Evolutionary conservation across 2,113 vertebrate species (phyloP), one percentile per base, ranked within the genome.

Genomic region (Notarius quadriscutis): DNA sequence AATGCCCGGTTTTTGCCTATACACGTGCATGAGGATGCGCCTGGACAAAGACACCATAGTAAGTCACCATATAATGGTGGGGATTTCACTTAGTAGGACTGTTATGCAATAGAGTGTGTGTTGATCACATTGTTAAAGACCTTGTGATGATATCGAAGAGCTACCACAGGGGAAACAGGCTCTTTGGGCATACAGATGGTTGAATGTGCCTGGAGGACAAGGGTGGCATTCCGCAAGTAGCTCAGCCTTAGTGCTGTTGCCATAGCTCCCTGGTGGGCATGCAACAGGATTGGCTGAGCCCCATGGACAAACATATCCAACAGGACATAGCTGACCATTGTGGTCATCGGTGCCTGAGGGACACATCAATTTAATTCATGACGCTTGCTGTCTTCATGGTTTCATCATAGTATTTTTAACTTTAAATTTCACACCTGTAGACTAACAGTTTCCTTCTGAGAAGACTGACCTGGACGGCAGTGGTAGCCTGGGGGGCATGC

Each of bases 111-210:
- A 14, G 8, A n/a, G 11, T 25, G 3, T 51, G 27, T 41, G 8
- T 14, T 34, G 18, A 83, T 62, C 11, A 65, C 8, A 25, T 17
- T 83, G n/a, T 74, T 18, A 9, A 58, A 58, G 83, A 98, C 98
- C 98, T 17, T 92, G 85, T 77, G 84, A 78, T 18, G 97, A 97
- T 51, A 92, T 95, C 41, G 98, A 97, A 0, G 96, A 97, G 90
- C 96, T 98, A 75, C 97, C 96, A 1, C 97, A 99, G 72, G 96
- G 95, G 63, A 97, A 97, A 81, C 98, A 99, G 55, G 96, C 95
- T 34, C 92, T 91, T 92, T 97, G 97, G 41, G 93, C 97, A 18
- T 93, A 91, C 60, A 96, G 90, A 86, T 97, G 94, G 55, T 95
- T 97, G 92, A 97, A 99, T 90, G 97, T 97, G 72, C 92, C 95